These are phyloP conservation scores for Rhamnusium bicolor DNA, from an alignment of 2,888 invertebrate species.

Conservation along the genomic window DNA sequence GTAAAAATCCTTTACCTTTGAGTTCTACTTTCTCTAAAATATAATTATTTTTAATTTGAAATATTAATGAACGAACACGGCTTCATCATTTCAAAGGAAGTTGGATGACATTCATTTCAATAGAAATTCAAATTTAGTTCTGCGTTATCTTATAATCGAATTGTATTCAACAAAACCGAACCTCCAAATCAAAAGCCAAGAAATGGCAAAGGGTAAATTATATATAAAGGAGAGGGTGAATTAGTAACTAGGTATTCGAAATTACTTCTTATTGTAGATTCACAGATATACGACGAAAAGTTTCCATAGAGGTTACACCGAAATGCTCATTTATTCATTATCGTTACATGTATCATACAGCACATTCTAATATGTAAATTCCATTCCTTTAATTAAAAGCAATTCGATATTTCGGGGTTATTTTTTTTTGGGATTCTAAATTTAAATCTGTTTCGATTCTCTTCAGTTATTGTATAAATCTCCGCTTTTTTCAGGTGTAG, in stretches of 20 bases:
- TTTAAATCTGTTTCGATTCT: too few species aligned
- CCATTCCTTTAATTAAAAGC: not conserved
- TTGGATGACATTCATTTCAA: conserved; percentile 55
- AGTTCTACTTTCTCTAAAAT: not conserved
- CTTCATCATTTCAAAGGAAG: conserved; percentile 49
- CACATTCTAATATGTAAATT: not conserved
- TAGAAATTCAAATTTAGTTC: conserved; percentile 58
- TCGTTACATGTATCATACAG: not conserved
- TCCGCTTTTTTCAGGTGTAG: too few species aligned
- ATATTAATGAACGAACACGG: conserved; percentile 55
- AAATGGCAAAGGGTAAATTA: conserved; percentile 61
- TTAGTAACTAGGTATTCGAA: conserved; percentile 47
- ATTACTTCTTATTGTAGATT: conserved; percentile 44
- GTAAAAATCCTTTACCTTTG: conserved; percentile 6
- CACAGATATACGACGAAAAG: conserved; percentile 5
- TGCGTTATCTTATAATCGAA: conserved; percentile 58
- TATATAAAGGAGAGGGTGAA: conserved; percentile 52
- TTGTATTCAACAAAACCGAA: conserved; percentile 55
- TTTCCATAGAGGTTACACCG: conserved; percentile 4
- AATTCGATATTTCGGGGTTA: not conserved
- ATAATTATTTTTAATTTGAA: conserved; percentile 19
- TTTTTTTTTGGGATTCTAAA: too few species aligned
- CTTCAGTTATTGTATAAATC: too few species aligned
- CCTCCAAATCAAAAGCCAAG: conserved; percentile 52
- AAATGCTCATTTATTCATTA: not conserved